phyloP scores from a whole-genome alignment of 2,888 invertebrate species.

The Schizaphis graminum region DNA sequence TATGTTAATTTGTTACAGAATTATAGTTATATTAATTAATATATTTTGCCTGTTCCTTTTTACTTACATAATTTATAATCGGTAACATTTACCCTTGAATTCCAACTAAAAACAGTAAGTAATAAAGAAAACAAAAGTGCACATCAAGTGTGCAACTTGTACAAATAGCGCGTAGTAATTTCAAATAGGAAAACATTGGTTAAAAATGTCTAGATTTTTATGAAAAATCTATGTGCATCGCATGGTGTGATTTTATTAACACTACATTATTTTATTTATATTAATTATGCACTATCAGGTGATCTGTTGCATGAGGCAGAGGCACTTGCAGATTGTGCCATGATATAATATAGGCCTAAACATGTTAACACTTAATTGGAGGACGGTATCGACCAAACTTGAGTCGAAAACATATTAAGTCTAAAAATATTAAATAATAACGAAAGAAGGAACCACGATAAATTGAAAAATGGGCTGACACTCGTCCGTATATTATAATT shows the following conservation, averaged over 20 bases:
- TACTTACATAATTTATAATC: neutral
- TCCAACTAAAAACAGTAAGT: neutral
- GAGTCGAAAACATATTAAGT: too few relatives aligned
- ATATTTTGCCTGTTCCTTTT: neutral
- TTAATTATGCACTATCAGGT: too few relatives aligned
- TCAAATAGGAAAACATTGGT: neutral
- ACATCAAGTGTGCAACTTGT: neutral
- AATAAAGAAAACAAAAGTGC: neutral
- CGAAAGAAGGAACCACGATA: too few relatives aligned
- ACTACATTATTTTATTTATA: neutral
- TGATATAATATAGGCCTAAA: too few relatives aligned
- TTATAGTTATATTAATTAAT: neutral
- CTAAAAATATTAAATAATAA: too few relatives aligned
- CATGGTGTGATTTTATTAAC: neutral
- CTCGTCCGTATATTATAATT: too few relatives aligned
- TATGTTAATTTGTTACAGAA: neutral
- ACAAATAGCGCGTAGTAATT: neutral
- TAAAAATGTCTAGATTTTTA: neutral
- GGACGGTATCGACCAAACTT: too few relatives aligned
- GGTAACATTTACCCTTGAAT: neutral
- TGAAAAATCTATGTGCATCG: neutral
- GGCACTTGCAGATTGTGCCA: too few relatives aligned
- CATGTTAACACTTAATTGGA: too few relatives aligned
- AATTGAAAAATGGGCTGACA: too few relatives aligned
- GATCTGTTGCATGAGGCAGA: too few relatives aligned